These are phyloP conservation scores for Nerophis ophidion DNA, from an alignment of 2,113 vertebrate species.

Conservation along the genomic window DNA sequence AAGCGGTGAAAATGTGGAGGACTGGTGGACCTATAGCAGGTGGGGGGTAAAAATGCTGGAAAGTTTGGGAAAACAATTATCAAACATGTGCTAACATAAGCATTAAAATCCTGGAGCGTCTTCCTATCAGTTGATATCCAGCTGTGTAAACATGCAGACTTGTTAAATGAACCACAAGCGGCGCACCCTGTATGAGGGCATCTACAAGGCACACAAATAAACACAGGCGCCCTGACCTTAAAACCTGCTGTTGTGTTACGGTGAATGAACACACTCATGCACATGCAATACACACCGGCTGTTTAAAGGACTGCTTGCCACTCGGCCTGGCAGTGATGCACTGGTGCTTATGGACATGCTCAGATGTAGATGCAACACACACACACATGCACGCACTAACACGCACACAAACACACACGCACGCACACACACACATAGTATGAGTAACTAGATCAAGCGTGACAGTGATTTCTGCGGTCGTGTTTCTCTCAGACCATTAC, in stretches of 20 bases:
- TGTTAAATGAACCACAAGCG: constrained; percentile 48
- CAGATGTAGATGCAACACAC: background rate
- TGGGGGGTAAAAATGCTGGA: background rate
- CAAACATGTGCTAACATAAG: constrained; percentile 1
- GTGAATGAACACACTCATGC: constrained; percentile 12
- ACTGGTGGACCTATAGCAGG: constrained; percentile 12
- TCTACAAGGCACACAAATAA: constrained; percentile 66
- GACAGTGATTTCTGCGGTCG: constrained; percentile 43
- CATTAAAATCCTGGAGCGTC: constrained; percentile 45
- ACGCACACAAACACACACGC: constrained; percentile 12
- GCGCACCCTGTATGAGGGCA: constrained; percentile 55
- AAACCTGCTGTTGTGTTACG: constrained; percentile 49
- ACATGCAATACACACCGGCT: background rate
- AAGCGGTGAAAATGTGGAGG: constrained; percentile 23
- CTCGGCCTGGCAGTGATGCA: background rate
- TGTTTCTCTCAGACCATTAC: constrained; percentile 55
- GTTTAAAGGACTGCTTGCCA: constrained; percentile 4
- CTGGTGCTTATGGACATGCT: constrained; percentile 4
- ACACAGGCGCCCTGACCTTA: constrained; percentile 45
- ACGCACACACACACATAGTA: constrained; percentile 16
- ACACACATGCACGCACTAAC: constrained; percentile 7
- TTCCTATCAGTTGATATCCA: constrained; percentile 58
- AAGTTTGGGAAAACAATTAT: background rate
- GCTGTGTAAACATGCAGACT: constrained; percentile 66
- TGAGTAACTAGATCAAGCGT: constrained; percentile 44